phyloP scores from a whole-genome alignment of 1,140 invertebrate species.

The Dysdera silvatica region DNA sequence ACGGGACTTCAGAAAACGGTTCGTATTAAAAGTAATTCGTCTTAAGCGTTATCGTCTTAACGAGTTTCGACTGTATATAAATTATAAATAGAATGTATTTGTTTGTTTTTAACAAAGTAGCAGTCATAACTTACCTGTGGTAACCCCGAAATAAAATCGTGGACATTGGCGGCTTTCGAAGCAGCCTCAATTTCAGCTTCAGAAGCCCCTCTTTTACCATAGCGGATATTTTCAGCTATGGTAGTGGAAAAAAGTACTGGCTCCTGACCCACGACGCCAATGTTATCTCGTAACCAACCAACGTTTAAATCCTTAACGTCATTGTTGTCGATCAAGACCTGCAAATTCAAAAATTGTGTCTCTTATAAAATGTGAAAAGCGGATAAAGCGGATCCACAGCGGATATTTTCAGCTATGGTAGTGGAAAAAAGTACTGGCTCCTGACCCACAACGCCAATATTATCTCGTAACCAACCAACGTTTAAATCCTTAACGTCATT shows the following conservation, averaged over 20 bases:
- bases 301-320: slow-evolving; percentile 41
- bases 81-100: slow-evolving; percentile 39
- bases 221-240: slow-evolving; percentile 58
- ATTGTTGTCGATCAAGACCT: slow-evolving; percentile 34
- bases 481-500: slow-evolving; percentile 61
- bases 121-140: slow-evolving; percentile 36
- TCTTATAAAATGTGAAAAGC: too few relatives aligned
- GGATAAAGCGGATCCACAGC: too few relatives aligned
- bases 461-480: slow-evolving; percentile 63
- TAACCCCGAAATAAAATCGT: slow-evolving; percentile 42
- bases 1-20: too few relatives aligned
- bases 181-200: slow-evolving; percentile 42
- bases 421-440: slow-evolving; percentile 76
- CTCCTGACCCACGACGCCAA: slow-evolving; percentile 60
- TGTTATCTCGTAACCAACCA: slow-evolving; percentile 38
- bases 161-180: slow-evolving; percentile 44
- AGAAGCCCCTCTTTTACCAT: slow-evolving; percentile 24
- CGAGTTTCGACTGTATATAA: too few relatives aligned
- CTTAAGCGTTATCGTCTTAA: too few relatives aligned
- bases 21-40: too few relatives aligned
- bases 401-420: slow-evolving; percentile 54
- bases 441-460: slow-evolving; percentile 76
- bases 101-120: slow-evolving; percentile 43
- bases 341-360: background rate
- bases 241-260: slow-evolving; percentile 67